Evolutionary conservation across 2,888 invertebrate species (phyloP).

Genomic region (Ptychoptera contaminata): DNA sequence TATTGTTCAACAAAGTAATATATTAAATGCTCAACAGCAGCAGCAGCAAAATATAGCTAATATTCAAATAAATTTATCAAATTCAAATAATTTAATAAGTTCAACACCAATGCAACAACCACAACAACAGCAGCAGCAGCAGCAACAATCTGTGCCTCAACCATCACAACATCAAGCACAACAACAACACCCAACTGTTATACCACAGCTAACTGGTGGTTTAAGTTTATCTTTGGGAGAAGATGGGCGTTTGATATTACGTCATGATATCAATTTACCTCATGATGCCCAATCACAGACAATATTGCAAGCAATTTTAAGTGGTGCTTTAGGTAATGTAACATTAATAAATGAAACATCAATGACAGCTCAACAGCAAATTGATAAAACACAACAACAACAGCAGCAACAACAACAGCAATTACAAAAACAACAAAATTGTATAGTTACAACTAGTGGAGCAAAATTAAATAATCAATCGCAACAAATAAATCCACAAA

Average conservation of each 20-base stretch:
- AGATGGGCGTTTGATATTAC: slow-evolving; percentile 45
- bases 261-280: slow-evolving; percentile 43
- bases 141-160: slow-evolving; percentile 1
- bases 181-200: slow-evolving; percentile 17
- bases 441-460: too few species aligned
- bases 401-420: slow-evolving; percentile 7
- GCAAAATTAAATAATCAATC: too few species aligned
- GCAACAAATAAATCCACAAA: too few species aligned
- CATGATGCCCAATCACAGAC: slow-evolving; percentile 35
- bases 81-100: neutral
- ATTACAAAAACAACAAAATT: too few species aligned
- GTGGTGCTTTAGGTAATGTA: slow-evolving; percentile 29
- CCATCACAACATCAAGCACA: slow-evolving; percentile 5
- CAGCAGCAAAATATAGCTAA: slow-evolving; percentile 1
- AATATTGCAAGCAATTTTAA: slow-evolving; percentile 28
- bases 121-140: neutral
- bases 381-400: slow-evolving; percentile 8
- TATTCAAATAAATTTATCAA: neutral
- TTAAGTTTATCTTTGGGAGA: slow-evolving; percentile 49
- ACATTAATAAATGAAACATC: slow-evolving; percentile 30
- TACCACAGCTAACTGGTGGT: slow-evolving; percentile 43
- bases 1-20: neutral
- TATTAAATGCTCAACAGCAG: slow-evolving; percentile 6
- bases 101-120: slow-evolving; percentile 5
- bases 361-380: slow-evolving; percentile 4